Evolutionary conservation across 2,888 invertebrate species (phyloP).

Genomic region (Arge pagana): DNA sequence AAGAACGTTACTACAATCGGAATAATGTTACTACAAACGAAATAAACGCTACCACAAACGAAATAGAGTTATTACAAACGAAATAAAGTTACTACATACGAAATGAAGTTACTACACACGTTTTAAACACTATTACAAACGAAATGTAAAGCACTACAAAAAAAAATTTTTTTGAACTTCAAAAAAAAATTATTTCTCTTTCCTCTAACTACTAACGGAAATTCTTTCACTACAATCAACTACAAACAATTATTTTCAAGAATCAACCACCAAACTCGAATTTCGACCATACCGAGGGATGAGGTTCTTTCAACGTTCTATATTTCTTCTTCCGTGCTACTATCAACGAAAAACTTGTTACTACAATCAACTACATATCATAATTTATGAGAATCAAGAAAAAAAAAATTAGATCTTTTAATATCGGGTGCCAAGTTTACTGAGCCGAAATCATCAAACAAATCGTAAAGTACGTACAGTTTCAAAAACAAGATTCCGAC

Average conservation of each 20-base stretch:
- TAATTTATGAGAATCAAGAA: too few species aligned
- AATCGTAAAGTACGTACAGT: too few species aligned
- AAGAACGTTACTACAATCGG: constrained; percentile 3
- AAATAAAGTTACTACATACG: neutral
- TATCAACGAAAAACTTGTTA: neutral
- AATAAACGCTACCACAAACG: neutral
- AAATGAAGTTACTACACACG: neutral
- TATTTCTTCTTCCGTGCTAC: neutral
- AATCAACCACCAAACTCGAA: neutral
- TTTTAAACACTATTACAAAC: neutral
- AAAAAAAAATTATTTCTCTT: neutral
- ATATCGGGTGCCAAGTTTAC: too few species aligned
- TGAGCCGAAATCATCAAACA: too few species aligned
- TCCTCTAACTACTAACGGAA: neutral
- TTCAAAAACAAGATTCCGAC: too few species aligned
- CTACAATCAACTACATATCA: neutral
- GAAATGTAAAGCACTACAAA: neutral
- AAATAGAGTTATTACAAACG: neutral
- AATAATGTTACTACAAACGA: neutral
- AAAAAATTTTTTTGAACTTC: neutral
- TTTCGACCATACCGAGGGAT: neutral
- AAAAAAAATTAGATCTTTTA: too few species aligned
- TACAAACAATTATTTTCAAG: neutral
- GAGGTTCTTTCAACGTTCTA: neutral
- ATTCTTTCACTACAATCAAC: neutral